phyloP scores from a whole-genome alignment of 2,797 vertebrate species.

The Masticophis lateralis region DNA sequence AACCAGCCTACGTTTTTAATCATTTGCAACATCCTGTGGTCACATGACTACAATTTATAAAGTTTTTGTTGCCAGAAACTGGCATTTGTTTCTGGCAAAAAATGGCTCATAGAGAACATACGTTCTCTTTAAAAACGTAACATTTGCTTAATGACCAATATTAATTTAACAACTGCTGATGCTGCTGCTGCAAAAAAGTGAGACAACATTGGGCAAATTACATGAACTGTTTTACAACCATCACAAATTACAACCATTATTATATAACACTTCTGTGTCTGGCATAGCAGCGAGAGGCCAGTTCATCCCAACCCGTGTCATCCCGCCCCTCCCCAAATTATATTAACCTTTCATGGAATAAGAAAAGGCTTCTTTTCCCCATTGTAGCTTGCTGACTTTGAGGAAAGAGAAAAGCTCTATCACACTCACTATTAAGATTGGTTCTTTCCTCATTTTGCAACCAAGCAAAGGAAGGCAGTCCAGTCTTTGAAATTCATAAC shows the following conservation, averaged over 20 bases:
- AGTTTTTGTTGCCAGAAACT: neutral
- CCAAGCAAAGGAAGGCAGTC: neutral
- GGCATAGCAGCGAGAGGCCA: neutral
- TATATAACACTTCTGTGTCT: neutral
- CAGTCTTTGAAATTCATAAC: neutral
- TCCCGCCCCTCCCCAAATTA: neutral
- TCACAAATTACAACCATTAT: neutral
- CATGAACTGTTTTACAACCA: neutral
- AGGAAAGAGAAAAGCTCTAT: neutral
- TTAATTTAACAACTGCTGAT: neutral
- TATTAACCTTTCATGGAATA: neutral
- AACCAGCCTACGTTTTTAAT: neutral
- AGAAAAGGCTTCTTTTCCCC: neutral
- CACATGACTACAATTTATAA: neutral
- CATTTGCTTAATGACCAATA: neutral
- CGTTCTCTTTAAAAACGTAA: neutral
- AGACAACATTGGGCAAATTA: neutral
- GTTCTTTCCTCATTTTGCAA: neutral
- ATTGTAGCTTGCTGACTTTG: neutral
- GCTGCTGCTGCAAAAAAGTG: too few species aligned
- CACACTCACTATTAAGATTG: neutral
- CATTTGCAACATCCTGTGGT: neutral
- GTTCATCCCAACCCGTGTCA: neutral
- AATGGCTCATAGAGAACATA: neutral
- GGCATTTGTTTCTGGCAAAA: neutral